Evolutionary conservation across 2,797 vertebrate species (phyloP), one percentile per base, ranked within the genome.

Genomic region (Enteromius afrohamiltoni): DNA sequence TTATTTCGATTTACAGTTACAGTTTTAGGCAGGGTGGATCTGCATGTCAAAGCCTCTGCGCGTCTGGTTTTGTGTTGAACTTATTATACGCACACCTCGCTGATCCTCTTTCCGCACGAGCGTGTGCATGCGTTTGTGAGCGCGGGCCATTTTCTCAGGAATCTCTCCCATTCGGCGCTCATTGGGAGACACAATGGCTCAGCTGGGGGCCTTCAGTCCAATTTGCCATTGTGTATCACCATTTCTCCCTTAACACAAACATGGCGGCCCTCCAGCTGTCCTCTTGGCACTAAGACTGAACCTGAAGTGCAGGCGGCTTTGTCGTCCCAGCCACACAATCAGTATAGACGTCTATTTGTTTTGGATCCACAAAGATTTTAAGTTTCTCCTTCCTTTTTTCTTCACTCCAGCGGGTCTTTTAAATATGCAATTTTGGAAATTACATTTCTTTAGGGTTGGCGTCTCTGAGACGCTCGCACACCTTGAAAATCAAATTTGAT

Each of bases 221-320:
- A 94, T 95, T 95, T 94, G 94, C 92, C 87, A 91, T 93, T 93
- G 91, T 95, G 94, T 94, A 92, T 94, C 93, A 93, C 92, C 93
- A 92, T 93, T 94, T 94, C 92, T 92, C 87, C 16, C 85, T 89
- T 88, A 90, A 92, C 90, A 91, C 90, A 92, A 91, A 92, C 92
- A 89, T 85, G 89, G 89, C 90, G 90, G 73, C 91, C 91, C 92
- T 87, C 83, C 82, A 87, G 74, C 86, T 88, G 85, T 83, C 84
- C 84, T 81, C 69, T 82, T 82, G 55, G 64, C 85, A 64, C 77
- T 67, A 58, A 68, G 42, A 75, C 76, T 62, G 53, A 85, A 82
- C 79, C 86, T 83, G 67, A 69, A 84, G 86, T 73, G 64, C 68
- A 49, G 71, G 31, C 49, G 49, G 85, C 68, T 80, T 77, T 79